These are phyloP conservation scores for Nannobrachium achirus DNA, from an alignment of 2,113 vertebrate species.

Conservation along the genomic window DNA sequence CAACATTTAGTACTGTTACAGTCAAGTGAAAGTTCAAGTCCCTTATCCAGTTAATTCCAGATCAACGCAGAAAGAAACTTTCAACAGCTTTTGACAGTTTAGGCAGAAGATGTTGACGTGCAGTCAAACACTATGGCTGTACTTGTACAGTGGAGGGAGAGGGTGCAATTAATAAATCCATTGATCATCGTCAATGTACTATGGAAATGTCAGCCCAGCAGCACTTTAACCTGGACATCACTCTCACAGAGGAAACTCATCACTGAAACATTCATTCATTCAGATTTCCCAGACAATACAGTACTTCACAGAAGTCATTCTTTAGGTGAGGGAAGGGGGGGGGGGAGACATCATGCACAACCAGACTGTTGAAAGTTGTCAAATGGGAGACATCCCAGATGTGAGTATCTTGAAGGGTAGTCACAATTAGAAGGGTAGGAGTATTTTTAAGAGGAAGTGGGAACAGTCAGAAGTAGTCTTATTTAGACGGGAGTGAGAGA, in stretches of 20 bases:
- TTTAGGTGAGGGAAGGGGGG: slow-evolving; percentile 51
- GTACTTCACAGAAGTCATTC: slow-evolving; percentile 79
- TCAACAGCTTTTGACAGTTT: slow-evolving; percentile 20
- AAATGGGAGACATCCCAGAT: slow-evolving; percentile 50
- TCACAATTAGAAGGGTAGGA: slow-evolving; percentile 51
- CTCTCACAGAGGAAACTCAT: slow-evolving; percentile 13
- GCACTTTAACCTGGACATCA: slow-evolving; percentile 8
- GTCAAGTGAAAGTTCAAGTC: slow-evolving; percentile 31
- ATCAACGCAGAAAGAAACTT: slow-evolving; percentile 30
- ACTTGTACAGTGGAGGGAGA: background rate
- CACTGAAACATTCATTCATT: slow-evolving; percentile 35
- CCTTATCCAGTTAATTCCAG: slow-evolving; percentile 19
- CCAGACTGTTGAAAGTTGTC: slow-evolving; percentile 39
- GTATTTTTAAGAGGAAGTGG: slow-evolving; percentile 49
- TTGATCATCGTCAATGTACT: background rate
- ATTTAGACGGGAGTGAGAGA: slow-evolving; percentile 55
- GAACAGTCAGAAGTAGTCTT: slow-evolving; percentile 58
- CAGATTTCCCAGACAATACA: slow-evolving; percentile 45
- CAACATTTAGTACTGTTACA: slow-evolving; percentile 25
- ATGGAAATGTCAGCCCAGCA: background rate
- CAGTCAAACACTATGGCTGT: background rate
- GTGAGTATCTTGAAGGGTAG: slow-evolving; percentile 51
- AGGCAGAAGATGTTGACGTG: slow-evolving; percentile 1
- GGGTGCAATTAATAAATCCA: slow-evolving; percentile 1
- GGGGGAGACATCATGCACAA: slow-evolving; percentile 59